These are phyloP conservation scores for Perizoma affinitatum DNA, from an alignment of 2,888 invertebrate species.

Conservation along the genomic window DNA sequence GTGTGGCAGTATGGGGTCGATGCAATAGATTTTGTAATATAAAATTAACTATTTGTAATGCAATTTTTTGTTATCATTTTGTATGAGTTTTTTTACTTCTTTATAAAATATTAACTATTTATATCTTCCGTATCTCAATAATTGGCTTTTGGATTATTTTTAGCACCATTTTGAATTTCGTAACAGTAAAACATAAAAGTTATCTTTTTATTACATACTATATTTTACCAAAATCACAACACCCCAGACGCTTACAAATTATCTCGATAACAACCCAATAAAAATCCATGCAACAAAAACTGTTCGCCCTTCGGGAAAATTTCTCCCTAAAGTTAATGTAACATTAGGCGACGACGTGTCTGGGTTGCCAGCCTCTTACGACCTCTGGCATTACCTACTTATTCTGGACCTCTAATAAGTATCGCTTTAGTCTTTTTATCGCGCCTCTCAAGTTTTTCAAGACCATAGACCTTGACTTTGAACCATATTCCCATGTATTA, in stretches of 20 bases:
- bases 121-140: too few relatives aligned
- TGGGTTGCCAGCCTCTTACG: conserved; percentile 38
- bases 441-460: conserved; percentile 3
- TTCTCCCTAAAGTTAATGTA: conserved; percentile 50
- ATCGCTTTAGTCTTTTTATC: conserved; percentile 15
- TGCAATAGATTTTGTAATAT: too few relatives aligned
- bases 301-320: conserved; percentile 32
- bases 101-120: too few relatives aligned
- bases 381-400: conserved; percentile 37
- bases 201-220: not conserved
- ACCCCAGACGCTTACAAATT: conserved; percentile 18
- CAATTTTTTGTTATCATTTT: too few relatives aligned
- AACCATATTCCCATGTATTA: not conserved
- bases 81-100: too few relatives aligned
- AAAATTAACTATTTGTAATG: too few relatives aligned
- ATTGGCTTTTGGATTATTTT: too few relatives aligned
- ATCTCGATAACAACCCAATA: conserved; percentile 30
- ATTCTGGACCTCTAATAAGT: conserved; percentile 11
- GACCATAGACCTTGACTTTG: too few relatives aligned
- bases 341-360: conserved; percentile 56
- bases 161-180: too few relatives aligned
- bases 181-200: not conserved
- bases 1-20: too few relatives aligned
- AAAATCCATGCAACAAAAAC: conserved; percentile 28
- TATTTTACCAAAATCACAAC: conserved; percentile 9